Evolutionary conservation across 1,140 invertebrate species (phyloP).

Genomic region (Aphelinus atriplicis): DNA sequence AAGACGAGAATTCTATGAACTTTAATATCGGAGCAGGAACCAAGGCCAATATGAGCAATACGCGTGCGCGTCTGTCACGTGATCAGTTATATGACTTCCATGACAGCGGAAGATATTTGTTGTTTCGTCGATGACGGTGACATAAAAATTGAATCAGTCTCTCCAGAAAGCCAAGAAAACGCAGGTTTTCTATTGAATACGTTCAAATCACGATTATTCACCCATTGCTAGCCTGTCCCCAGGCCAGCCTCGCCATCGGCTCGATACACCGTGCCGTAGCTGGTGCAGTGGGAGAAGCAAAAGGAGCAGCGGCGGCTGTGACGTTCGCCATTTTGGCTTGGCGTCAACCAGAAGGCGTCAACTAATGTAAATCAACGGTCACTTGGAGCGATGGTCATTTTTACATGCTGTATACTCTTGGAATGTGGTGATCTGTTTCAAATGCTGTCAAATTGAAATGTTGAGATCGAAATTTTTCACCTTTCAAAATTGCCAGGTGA

Average conservation of each 20-base stretch:
- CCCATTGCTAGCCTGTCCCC: too few relatives aligned
- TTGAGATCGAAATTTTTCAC: background rate
- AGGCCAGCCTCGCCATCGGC: too few relatives aligned
- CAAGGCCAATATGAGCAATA: too few relatives aligned
- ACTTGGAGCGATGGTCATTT: conserved; percentile 34
- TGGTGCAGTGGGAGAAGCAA: conserved; percentile 4
- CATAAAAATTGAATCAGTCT: conserved; percentile 26
- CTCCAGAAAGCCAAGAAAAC: too few relatives aligned
- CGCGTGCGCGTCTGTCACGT: conserved; percentile 32
- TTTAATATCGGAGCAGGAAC: too few relatives aligned
- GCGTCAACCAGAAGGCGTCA: conserved; percentile 37
- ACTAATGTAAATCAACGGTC: conserved; percentile 41
- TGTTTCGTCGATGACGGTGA: conserved; percentile 39
- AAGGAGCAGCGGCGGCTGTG: conserved; percentile 9
- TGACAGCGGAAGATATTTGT: conserved; percentile 35
- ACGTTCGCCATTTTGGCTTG: conserved; percentile 38
- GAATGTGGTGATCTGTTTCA: conserved; percentile 27
- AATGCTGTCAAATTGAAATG: conserved; percentile 30
- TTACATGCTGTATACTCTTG: conserved; percentile 23
- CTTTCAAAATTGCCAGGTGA: too few relatives aligned
- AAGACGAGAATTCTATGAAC: background rate
- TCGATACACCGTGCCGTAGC: too few relatives aligned
- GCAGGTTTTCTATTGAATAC: too few relatives aligned
- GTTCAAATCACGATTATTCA: too few relatives aligned
- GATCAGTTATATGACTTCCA: conserved; percentile 41